phyloP scores from a whole-genome alignment of 2,113 vertebrate species.

The Harpagus bidentatus region DNA sequence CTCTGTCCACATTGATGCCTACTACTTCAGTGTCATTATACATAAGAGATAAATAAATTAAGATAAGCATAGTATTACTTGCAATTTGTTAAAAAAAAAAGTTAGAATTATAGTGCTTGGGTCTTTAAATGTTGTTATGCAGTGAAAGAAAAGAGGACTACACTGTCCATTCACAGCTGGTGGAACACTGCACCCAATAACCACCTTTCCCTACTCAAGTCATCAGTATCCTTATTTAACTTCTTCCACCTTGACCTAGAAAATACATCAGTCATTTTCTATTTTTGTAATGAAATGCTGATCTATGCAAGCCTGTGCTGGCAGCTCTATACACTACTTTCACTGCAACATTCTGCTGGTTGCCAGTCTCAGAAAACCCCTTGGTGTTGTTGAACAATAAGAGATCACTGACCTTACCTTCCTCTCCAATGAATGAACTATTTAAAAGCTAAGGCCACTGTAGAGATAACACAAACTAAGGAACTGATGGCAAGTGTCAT shows the following conservation, averaged over 20 bases:
- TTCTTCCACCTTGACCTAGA: conserved; percentile 55
- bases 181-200: not conserved
- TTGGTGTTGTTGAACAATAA: conserved; percentile 28
- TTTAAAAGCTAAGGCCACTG: not conserved
- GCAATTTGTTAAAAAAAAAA: not conserved
- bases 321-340: not conserved
- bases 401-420: conserved; percentile 22
- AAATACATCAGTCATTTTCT: conserved; percentile 24
- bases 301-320: conserved; percentile 34
- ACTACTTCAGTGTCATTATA: not conserved
- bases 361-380: conserved; percentile 42
- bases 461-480: not conserved
- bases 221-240: not conserved
- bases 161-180: not conserved
- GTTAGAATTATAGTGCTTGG: not conserved
- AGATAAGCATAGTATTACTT: not conserved
- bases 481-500: not conserved
- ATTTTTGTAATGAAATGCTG: conserved; percentile 58
- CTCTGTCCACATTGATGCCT: not conserved
- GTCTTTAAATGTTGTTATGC: not conserved
- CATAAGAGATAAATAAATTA: not conserved
- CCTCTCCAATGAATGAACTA: not conserved
- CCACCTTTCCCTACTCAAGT: not conserved
- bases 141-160: not conserved
- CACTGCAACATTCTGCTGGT: not conserved